Evolutionary conservation across 2,888 invertebrate species (phyloP).

Genomic region (Campoplex nolae): DNA sequence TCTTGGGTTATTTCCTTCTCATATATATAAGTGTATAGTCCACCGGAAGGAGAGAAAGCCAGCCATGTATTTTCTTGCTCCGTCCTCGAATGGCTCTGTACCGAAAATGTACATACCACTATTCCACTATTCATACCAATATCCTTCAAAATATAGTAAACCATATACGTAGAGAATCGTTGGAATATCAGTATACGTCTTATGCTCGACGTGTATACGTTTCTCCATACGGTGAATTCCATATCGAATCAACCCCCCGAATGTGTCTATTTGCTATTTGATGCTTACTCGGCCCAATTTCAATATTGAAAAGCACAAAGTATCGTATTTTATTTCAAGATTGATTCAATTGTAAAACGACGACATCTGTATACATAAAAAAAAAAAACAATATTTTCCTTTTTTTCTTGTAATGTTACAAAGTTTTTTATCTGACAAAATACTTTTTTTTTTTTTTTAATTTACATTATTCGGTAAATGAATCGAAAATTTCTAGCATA

Average conservation of each 20-base stretch:
- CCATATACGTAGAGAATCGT: background rate
- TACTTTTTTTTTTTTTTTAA: background rate
- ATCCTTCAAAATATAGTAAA: constrained; percentile 16
- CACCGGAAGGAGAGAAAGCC: constrained; percentile 37
- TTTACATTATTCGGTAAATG: background rate
- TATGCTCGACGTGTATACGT: background rate
- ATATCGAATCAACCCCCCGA: background rate
- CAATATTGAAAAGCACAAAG: background rate
- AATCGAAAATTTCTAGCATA: background rate
- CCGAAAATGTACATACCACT: constrained; percentile 30
- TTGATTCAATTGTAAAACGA: background rate
- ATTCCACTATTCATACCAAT: constrained; percentile 30
- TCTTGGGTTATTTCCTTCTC: constrained; percentile 25
- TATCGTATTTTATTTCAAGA: background rate
- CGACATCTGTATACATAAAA: background rate
- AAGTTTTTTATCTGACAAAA: background rate
- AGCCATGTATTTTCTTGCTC: constrained; percentile 19
- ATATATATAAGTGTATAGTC: constrained; percentile 8
- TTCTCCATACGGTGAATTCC: constrained; percentile 10
- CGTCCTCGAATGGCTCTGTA: constrained; percentile 26
- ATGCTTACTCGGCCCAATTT: background rate
- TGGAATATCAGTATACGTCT: constrained; percentile 15
- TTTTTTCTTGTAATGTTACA: no score
- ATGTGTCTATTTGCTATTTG: background rate
- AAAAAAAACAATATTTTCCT: background rate